phyloP scores from a whole-genome alignment of 35 echinoderm and acorn worm genomes.

The Ophioderma brevispina region DNA sequence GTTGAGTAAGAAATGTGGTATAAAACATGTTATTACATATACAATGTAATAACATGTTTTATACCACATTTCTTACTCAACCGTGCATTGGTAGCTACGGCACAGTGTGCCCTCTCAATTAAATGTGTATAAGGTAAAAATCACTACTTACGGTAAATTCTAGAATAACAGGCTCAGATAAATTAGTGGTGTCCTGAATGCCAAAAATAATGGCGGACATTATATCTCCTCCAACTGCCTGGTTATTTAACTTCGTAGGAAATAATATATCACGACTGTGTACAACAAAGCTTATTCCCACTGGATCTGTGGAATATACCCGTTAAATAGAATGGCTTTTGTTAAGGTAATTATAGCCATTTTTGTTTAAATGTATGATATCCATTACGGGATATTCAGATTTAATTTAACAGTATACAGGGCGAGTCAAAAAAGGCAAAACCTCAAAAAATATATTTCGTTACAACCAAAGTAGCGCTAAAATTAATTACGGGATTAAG shows the following conservation, averaged over 20 bases:
- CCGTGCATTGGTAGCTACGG: too few relatives aligned
- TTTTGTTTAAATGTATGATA: not conserved
- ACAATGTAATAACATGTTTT: too few relatives aligned
- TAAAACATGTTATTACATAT: too few relatives aligned
- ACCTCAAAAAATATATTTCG: not conserved
- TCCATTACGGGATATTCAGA: not conserved
- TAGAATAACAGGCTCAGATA: not conserved
- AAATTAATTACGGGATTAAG: not conserved
- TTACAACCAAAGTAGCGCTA: not conserved
- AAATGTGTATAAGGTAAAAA: too few relatives aligned
- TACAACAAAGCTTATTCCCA: not conserved
- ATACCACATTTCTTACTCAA: too few relatives aligned
- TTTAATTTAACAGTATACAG: not conserved
- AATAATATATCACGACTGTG: not conserved
- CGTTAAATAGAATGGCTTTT: too few relatives aligned
- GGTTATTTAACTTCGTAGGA: not conserved
- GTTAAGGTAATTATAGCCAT: too few relatives aligned
- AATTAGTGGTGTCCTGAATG: not conserved
- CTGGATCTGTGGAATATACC: not conserved
- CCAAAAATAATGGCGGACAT: not conserved
- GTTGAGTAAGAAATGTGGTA: too few relatives aligned
- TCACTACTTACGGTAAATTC: not conserved
- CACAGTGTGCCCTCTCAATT: too few relatives aligned
- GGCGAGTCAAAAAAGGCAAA: not conserved
- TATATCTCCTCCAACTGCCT: not conserved